Evolutionary conservation across 2,113 vertebrate species (phyloP).

Genomic region (Ellobius talpinus): DNA sequence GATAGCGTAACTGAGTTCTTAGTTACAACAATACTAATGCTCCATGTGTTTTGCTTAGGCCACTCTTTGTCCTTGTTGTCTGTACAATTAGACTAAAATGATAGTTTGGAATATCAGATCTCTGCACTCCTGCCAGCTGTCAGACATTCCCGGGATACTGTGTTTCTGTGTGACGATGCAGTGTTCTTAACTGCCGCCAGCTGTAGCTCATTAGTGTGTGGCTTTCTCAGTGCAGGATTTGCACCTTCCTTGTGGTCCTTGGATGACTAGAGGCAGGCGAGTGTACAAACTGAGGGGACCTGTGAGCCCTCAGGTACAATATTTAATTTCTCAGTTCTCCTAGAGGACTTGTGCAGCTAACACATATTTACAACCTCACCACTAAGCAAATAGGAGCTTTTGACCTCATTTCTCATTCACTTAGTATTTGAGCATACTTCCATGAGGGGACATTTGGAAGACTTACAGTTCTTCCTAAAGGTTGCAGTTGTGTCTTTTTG

Average conservation of each 20-base stretch:
- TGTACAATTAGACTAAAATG: conserved; percentile 45
- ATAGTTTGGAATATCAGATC: conserved; percentile 53
- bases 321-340: conserved; percentile 55
- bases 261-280: conserved; percentile 12
- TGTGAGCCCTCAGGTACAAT: conserved; percentile 25
- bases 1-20: conserved; percentile 51
- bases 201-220: conserved; percentile 35
- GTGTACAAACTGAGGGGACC: background rate
- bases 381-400: conserved; percentile 66
- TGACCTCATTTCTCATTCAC: conserved; percentile 61
- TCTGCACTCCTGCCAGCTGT: conserved; percentile 19
- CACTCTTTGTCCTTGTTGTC: background rate
- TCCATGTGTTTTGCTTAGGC: conserved; percentile 51
- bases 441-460: conserved; percentile 77
- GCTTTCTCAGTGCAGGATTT: conserved; percentile 60
- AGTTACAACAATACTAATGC: conserved; percentile 19
- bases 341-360: conserved; percentile 65
- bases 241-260: background rate
- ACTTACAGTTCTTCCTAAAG: conserved; percentile 68
- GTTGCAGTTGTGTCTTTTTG: conserved; percentile 69
- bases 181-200: conserved; percentile 20
- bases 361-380: conserved; percentile 61
- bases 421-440: conserved; percentile 70
- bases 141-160: background rate
- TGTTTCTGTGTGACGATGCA: conserved; percentile 41